Evolutionary conservation across 2,797 vertebrate species (phyloP), one percentile per base, ranked within the genome.

Genomic region (Taenioides sp.): DNA sequence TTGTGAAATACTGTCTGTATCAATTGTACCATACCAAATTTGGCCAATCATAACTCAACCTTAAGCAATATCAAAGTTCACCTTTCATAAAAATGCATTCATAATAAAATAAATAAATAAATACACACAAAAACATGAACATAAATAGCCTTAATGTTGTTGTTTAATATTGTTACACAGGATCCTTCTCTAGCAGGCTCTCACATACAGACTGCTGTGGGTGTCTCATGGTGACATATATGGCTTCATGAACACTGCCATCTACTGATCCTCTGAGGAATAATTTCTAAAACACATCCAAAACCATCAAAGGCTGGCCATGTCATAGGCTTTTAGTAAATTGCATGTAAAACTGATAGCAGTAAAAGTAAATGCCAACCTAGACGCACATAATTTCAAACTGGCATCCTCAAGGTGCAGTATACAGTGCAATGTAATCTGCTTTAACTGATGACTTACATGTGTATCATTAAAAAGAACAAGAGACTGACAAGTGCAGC

Each of bases 401-500:
- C 23, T 61, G 60, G 25, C 20, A 69, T 67, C 22, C 65, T 17
- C 63, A 63, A 40, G 71, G 70, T 66, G 6, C 67, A 64, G 40
- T 25, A 61, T 58, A 2, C 50, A 67, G 65, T 40, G 25, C 58
- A 60, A 73, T 74, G 12, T 58, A 67, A 65, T 66, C 28, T 67
- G 71, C 77, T 78, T 77, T 62, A 65, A 71, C 76, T 67, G 5
- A 72, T 65, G 63, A 76, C 66, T 69, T 72, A 71, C 55, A 55
- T 75, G 75, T 75, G 66, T 65, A 14, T 23, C 55, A 22, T 50
- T 69, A 34, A 76, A 84, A 81, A 79, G 75, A 74, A 74, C 72
- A 63, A 1, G 16, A 76, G 73, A 75, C 70, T 74, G 74, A 80
- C 75, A 81, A 81, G 69, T 72, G 69, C 71, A 77, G 76, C 73